Base-by-base conservation (phyloP, 2,888 invertebrate genomes). In the Hyppa rectilinea region DNA sequence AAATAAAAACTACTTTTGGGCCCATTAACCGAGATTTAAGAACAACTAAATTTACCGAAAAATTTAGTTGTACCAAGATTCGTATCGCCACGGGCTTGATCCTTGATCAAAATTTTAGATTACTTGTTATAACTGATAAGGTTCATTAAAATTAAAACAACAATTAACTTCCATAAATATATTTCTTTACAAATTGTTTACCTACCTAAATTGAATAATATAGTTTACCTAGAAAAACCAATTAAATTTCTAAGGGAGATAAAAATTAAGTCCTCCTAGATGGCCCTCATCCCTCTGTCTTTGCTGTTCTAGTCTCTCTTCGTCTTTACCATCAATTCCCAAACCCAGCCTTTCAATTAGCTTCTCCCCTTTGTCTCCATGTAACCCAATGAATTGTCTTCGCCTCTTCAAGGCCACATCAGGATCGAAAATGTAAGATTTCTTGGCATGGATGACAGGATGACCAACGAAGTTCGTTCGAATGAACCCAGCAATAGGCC, bases 311-410 rank as follows among this genome's bases (percentile, higher is more conserved):
- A 97, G 84, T 67, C 97, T 92, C 79, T 96, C 95, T 38, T 96
- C 92, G 45, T 96, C 96, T n/a, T 93, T 95, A 0, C 97, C 97
- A 87, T 97, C 97, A 26, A 94, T 90, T 0, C 97, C 97, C 68
- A 97, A 90, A 0, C 97, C 97, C 10, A 97, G 85, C 78, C 97
- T 94, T 85, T 97, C 97, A 10, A 97, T 97, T 14, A 97, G 92
- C 69, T 96, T 96, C 74, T 96, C 97, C 3, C 97, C 97, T 76
- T 96, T 96, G 72, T 94, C 94, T 0, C 97, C 97, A 85, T 97
- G 96, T 2, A 97, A 84, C 74, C 95, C 96, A 75, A 97, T 96
- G 86, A 97, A 97, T 74, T 96, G 96, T 62, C 92, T 96, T 55
- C 97, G 94, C 67, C 97, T 95, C 76, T 96, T 95, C 73, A 95